These are phyloP conservation scores for Megamerina dolium DNA, from an alignment of 2,888 invertebrate species.

Conservation along the genomic window DNA sequence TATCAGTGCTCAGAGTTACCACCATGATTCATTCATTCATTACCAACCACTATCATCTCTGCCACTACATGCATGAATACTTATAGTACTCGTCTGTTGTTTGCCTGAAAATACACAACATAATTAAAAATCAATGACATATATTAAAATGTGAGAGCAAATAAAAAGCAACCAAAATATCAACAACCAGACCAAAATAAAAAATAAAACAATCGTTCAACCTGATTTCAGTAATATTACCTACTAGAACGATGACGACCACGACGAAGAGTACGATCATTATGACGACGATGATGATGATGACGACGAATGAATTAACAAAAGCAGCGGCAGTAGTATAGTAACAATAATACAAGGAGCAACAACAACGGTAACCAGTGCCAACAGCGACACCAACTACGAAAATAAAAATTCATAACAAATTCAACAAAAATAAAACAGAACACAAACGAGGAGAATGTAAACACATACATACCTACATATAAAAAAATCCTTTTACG, in stretches of 20 bases:
- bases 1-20: no score
- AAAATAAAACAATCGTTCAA: conserved; percentile 18
- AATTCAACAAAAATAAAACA: not conserved
- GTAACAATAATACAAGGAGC: no score
- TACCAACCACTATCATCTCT: no score
- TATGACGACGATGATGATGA: not conserved
- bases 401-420: not conserved
- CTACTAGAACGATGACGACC: not conserved
- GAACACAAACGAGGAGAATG: not conserved
- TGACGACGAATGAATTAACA: not conserved
- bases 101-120: conserved; percentile 17
- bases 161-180: no score
- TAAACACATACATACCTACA: not conserved
- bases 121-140: conserved; percentile 47
- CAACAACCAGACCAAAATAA: no score
- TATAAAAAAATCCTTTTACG: not conserved
- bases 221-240: conserved; percentile 10
- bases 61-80: no score
- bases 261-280: no score
- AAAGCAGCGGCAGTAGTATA: conserved; percentile 1
- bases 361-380: not conserved
- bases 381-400: not conserved
- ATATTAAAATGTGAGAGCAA: no score
- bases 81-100: no score
- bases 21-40: no score